These are phyloP conservation scores for Mimachlamys varia DNA, from an alignment of 2,888 invertebrate species.

Conservation along the genomic window DNA sequence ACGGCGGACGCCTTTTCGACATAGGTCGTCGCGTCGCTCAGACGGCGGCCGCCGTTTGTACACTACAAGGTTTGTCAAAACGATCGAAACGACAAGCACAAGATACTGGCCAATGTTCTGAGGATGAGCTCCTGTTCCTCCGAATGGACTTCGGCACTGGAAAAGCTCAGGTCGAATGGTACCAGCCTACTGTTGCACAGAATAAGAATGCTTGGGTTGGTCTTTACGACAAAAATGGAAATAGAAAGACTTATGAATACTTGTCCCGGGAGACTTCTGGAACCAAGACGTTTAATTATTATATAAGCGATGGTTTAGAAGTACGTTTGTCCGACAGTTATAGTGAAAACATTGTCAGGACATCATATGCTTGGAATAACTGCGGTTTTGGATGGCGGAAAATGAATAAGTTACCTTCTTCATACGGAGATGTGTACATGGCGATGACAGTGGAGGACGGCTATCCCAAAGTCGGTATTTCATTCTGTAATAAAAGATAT, in stretches of 20 bases:
- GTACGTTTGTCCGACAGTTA: neutral
- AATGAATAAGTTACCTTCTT: neutral
- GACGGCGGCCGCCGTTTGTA: neutral
- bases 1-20: neutral
- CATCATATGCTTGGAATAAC: neutral
- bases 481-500: neutral
- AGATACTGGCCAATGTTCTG: neutral
- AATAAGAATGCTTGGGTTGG: neutral
- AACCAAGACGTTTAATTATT: neutral
- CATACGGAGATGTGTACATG: conserved; percentile 10
- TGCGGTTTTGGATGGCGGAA: conserved; percentile 4
- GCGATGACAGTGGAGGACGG: neutral
- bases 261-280: neutral
- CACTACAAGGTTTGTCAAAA: neutral
- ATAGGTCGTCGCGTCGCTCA: neutral
- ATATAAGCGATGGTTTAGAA: neutral
- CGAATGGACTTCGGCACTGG: neutral
- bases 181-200: neutral
- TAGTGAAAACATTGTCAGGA: neutral
- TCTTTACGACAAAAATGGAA: neutral
- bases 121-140: neutral
- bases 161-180: neutral
- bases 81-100: neutral
- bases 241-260: neutral
- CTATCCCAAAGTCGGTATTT: neutral